phyloP scores from a whole-genome alignment of 30 jellyfish, hydroid and myxozoan species.

The Clytia hemisphaerica region DNA sequence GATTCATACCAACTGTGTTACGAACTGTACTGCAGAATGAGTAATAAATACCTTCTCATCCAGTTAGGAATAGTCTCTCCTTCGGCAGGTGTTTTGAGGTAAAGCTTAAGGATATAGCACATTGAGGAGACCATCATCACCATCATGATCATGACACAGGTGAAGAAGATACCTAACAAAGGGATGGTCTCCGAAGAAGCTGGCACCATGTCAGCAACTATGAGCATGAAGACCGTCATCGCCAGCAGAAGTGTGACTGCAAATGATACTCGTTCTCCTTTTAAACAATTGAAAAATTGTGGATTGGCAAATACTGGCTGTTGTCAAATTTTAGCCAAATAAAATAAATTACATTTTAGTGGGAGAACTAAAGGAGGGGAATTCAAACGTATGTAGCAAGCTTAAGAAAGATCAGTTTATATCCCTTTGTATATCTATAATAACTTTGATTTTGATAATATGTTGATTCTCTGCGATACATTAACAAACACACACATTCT shows the following conservation, averaged over 20 bases:
- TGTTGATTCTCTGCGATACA: no score
- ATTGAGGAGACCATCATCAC: conserved; percentile 51
- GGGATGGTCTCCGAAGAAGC: conserved; percentile 70
- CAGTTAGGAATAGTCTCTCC: conserved; percentile 63
- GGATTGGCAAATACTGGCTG: no score
- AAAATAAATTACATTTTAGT: no score
- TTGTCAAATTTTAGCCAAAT: no score
- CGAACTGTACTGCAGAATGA: conserved; percentile 33
- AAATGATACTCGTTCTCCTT: conserved; percentile 65
- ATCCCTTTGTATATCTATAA: no score
- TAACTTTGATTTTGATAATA: no score
- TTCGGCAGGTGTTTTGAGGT: conserved; percentile 55
- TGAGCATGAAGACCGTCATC: conserved; percentile 74
- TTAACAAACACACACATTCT: no score
- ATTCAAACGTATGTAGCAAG: no score
- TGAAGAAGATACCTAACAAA: conserved; percentile 57
- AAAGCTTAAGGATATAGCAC: conserved; percentile 35
- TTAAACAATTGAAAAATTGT: no score
- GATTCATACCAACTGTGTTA: no score
- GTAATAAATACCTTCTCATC: conserved; percentile 55
- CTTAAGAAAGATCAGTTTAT: no score
- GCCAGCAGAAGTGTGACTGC: conserved; percentile 70
- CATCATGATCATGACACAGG: conserved; percentile 66
- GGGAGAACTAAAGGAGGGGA: no score
- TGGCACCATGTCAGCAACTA: conserved; percentile 70